These are phyloP conservation scores for Oncorhynchus clarkii DNA, from an alignment of 2,113 vertebrate species.

Conservation along the genomic window DNA sequence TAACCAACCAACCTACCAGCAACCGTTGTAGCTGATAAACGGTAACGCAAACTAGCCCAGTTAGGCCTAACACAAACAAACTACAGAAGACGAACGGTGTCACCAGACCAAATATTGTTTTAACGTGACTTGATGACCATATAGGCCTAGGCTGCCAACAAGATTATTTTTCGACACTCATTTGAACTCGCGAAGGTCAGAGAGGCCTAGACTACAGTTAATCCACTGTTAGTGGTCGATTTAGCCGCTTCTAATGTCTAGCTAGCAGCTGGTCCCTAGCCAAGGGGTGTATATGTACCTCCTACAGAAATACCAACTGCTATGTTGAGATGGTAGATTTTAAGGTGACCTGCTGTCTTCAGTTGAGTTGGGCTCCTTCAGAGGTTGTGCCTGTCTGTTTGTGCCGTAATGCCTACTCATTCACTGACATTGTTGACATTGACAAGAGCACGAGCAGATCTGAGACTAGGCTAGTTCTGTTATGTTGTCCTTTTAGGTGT, in stretches of 20 bases:
- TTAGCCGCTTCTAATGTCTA: conserved; percentile 20
- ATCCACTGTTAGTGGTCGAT: conserved; percentile 20
- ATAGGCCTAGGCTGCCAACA: not conserved
- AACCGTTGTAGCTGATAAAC: not conserved
- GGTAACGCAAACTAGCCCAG: not conserved
- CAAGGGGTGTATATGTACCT: conserved; percentile 65
- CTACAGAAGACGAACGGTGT: not conserved
- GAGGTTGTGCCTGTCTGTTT: not conserved
- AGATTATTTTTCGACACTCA: not conserved
- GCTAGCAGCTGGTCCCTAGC: conserved; percentile 39
- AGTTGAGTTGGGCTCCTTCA: not conserved
- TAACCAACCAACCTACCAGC: not conserved
- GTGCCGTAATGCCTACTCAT: too few relatives aligned
- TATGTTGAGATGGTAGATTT: conserved; percentile 11
- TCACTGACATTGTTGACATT: not conserved
- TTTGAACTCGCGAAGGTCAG: conserved; percentile 1
- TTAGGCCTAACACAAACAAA: not conserved
- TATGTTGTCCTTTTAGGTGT: not conserved
- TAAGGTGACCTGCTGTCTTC: conserved; percentile 19
- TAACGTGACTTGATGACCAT: too few relatives aligned
- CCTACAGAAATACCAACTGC: conserved; percentile 53
- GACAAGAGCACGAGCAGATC: not conserved
- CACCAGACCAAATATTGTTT: not conserved
- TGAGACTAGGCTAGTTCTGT: not conserved
- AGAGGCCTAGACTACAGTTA: too few relatives aligned